phyloP scores from a whole-genome alignment of 2,797 vertebrate genomes.

The Lacerta agilis region DNA sequence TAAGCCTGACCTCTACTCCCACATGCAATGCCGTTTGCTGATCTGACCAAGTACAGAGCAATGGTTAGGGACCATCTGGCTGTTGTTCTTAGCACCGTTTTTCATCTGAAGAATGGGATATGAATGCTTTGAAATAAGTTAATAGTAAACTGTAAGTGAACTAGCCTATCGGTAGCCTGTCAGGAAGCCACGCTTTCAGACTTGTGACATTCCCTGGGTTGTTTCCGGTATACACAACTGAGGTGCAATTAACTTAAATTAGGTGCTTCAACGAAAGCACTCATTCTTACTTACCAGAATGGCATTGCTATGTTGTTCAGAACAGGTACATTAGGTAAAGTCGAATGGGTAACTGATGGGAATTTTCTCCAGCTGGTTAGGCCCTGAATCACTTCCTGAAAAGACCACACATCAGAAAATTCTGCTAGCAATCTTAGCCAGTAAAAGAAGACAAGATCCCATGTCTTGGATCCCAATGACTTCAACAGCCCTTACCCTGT shows the following conservation, averaged over 20 bases:
- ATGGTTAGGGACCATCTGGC: background rate
- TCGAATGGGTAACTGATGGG: constrained; percentile 66
- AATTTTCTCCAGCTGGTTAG: constrained; percentile 87
- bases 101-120: background rate
- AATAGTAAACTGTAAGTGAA: background rate
- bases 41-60: background rate
- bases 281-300: constrained; percentile 76
- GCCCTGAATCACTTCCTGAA: constrained; percentile 86
- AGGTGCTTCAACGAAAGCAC: background rate
- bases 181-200: background rate
- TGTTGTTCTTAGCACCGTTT: background rate
- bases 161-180: background rate
- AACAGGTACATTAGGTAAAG: constrained; percentile 62
- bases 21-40: background rate
- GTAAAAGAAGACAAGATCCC: background rate
- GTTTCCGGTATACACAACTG: background rate
- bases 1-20: background rate
- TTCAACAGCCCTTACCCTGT: constrained; percentile 74
- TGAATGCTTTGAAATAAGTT: background rate
- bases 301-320: constrained; percentile 40
- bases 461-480: background rate
- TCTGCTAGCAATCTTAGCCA: background rate
- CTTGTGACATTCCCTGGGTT: background rate
- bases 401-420: constrained; percentile 51
- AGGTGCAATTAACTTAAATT: background rate